Percentiles rank a stretch among this genome's conserved stretches.
Evolutionary conservation across 2,113 vertebrate species (phyloP).

Genomic region (Glaucomys volans): DNA sequence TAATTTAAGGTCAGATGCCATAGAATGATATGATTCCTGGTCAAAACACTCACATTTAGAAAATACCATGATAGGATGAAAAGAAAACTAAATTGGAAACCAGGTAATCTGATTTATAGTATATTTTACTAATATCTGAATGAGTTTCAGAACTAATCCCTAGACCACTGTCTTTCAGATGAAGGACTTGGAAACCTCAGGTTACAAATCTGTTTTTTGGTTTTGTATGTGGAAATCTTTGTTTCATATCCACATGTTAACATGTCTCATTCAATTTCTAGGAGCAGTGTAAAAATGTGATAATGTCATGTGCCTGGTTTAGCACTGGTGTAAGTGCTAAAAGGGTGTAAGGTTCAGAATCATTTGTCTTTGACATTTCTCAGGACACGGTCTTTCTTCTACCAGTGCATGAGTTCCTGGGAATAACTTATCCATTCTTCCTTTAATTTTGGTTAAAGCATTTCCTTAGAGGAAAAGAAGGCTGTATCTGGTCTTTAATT

Average conservation of each 20-base stretch:
- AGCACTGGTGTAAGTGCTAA: no score
- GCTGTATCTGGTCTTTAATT: background rate
- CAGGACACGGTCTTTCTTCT: background rate
- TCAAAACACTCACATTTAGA: conserved; percentile 5
- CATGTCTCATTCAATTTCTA: background rate
- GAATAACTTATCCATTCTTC: background rate
- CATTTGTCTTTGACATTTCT: background rate
- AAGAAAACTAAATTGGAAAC: background rate
- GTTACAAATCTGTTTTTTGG: background rate
- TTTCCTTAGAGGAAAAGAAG: background rate
- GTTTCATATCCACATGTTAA: background rate
- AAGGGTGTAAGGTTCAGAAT: background rate
- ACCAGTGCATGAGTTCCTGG: background rate
- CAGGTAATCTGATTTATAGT: background rate
- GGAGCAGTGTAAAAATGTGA: conserved; percentile 8
- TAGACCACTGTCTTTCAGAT: background rate
- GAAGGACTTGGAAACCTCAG: background rate
- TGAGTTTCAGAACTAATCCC: background rate
- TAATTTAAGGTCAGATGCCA: background rate
- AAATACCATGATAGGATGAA: background rate
- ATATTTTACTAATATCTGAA: background rate
- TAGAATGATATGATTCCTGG: background rate
- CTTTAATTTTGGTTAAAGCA: background rate
- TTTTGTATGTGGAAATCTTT: background rate
- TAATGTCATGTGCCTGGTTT: background rate